A percentile compares a stretch with the other conserved stretches of the same genome.
Conservation (phyloP, 37 sponge, comb jelly and placozoan species). For the Tethya wilhelma region DNA sequence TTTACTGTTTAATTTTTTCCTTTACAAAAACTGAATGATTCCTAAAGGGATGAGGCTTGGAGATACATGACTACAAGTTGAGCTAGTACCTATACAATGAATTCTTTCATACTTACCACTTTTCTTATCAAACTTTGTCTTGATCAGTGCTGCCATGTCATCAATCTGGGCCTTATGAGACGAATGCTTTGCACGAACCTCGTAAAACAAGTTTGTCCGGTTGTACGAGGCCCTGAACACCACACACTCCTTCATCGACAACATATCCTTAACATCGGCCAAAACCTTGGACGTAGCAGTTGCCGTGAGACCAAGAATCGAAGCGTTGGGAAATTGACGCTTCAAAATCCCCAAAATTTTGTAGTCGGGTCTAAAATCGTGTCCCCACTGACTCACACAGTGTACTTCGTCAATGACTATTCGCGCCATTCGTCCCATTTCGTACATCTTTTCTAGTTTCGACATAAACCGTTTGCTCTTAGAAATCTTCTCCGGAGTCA, state of each 20-base stretch:
- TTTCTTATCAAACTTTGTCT: conserved; percentile 57
- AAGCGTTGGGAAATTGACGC: conserved; percentile 81
- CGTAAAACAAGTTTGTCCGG: conserved; percentile 85
- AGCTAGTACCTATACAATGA: no score
- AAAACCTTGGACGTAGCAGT: conserved; percentile 89
- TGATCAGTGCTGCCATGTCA: conserved; percentile 72
- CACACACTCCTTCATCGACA: conserved; percentile 55
- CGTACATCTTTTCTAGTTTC: conserved; percentile 87
- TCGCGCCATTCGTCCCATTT: conserved; percentile 62
- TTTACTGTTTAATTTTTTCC: no score
- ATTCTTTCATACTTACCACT: conserved; percentile 57
- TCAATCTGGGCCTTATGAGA: conserved; percentile 57
- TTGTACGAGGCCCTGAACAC: conserved; percentile 88
- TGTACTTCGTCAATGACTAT: conserved; percentile 99
- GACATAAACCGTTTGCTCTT: conserved; percentile 88
- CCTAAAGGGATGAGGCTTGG: no score
- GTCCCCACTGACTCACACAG: conserved; percentile 98
- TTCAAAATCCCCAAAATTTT: conserved; percentile 86
- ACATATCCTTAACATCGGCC: conserved; percentile 71
- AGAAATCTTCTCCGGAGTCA: conserved; percentile 93
- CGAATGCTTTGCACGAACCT: conserved; percentile 77
- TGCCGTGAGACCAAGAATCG: conserved; percentile 94
- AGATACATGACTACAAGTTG: no score
- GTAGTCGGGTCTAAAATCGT: conserved; percentile 98
- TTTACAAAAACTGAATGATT: no score